Conservation (phyloP, 2,113 vertebrate species). For the Nyctibius bracteatus region DNA sequence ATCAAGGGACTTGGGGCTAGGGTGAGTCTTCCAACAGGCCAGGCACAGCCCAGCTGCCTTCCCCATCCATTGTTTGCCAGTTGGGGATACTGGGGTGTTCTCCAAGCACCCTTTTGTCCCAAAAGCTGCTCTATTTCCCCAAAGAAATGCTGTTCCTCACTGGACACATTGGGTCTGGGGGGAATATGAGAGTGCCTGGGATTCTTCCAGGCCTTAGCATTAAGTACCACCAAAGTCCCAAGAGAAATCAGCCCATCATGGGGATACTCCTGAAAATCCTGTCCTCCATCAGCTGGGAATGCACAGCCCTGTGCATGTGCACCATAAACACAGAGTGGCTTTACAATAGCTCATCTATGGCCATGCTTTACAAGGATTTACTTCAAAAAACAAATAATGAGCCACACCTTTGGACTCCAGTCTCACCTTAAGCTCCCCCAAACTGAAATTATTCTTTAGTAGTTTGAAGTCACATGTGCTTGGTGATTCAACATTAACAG, state of each 20-base stretch:
- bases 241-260: not conserved
- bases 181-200: not conserved
- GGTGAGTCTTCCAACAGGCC: not conserved
- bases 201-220: not conserved
- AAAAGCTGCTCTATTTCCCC: not conserved
- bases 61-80: not conserved
- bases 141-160: not conserved
- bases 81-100: too few species aligned
- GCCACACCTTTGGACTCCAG: conserved; percentile 68
- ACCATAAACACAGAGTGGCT: not conserved
- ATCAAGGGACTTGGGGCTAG: too few species aligned
- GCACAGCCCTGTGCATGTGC: too few species aligned
- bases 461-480: not conserved
- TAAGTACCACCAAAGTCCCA: not conserved
- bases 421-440: conserved; percentile 76
- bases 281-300: not conserved
- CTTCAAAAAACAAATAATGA: not conserved
- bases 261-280: not conserved
- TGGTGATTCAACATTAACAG: not conserved
- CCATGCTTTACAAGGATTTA: not conserved
- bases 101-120: not conserved
- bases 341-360: not conserved
- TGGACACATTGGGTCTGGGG: not conserved
- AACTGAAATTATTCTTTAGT: not conserved
- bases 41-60: not conserved